phyloP scores from a whole-genome alignment of 2,888 invertebrate genomes.

The Incurvaria masculella region DNA sequence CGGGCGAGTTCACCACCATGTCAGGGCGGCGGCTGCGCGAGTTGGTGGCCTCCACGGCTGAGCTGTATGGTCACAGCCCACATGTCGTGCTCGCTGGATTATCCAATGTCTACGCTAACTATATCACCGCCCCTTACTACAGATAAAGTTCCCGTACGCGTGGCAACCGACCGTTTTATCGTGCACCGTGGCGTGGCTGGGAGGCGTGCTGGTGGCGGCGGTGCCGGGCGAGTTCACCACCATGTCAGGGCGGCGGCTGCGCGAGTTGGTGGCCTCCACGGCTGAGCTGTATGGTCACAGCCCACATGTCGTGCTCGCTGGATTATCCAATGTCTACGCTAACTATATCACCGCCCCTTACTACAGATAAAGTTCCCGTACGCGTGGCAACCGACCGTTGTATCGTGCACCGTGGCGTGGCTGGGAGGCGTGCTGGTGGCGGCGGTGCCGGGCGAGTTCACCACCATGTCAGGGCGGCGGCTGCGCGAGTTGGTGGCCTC shows the following conservation, averaged over 20 bases:
- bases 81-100: conserved; percentile 81
- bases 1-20: conserved; percentile 96
- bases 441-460: conserved; percentile 91
- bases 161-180: conserved; percentile 90
- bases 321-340: conserved; percentile 85
- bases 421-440: conserved; percentile 74
- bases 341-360: conserved; percentile 87
- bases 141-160: conserved; percentile 81
- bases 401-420: conserved; percentile 74
- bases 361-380: conserved; percentile 83
- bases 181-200: conserved; percentile 74
- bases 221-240: conserved; percentile 95
- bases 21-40: conserved; percentile 71
- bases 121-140: conserved; percentile 81
- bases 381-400: conserved; percentile 85
- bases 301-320: conserved; percentile 72
- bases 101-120: conserved; percentile 87
- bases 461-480: conserved; percentile 90
- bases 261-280: conserved; percentile 28
- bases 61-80: conserved; percentile 39
- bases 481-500: conserved; percentile 40
- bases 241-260: conserved; percentile 83
- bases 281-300: conserved; percentile 42
- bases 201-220: conserved; percentile 70
- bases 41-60: conserved; percentile 30